These are phyloP conservation scores for Diploscapter pachys DNA, from an alignment of 1,140 invertebrate genomes.

Conservation along the genomic window DNA sequence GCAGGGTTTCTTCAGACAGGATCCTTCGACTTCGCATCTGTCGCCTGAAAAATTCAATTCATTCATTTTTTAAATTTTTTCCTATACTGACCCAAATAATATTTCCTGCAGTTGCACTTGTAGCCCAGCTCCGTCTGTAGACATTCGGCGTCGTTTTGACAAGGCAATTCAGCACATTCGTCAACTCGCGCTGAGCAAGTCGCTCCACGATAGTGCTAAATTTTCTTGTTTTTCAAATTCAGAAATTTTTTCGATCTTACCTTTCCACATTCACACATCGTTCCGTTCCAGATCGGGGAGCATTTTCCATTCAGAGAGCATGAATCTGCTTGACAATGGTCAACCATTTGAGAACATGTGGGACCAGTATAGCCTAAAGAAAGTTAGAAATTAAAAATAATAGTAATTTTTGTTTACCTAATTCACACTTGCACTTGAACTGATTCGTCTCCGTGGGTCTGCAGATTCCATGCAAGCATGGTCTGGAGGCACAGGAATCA, in stretches of 20 bases:
- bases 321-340: slow-evolving; percentile 17
- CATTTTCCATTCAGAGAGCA: slow-evolving; percentile 43
- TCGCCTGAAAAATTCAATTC: slow-evolving; percentile 38
- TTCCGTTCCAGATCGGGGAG: slow-evolving; percentile 36
- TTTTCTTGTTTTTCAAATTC: no score
- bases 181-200: slow-evolving; percentile 41
- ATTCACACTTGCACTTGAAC: slow-evolving; percentile 27
- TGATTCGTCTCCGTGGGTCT: slow-evolving; percentile 11
- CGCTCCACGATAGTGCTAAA: no score
- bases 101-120: slow-evolving; percentile 44
- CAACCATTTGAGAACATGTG: slow-evolving; percentile 18
- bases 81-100: slow-evolving; percentile 39
- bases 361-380: slow-evolving; percentile 24
- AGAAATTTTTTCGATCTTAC: slow-evolving; percentile 41
- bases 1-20: slow-evolving; percentile 46
- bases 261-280: slow-evolving; percentile 38
- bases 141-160: slow-evolving; percentile 48
- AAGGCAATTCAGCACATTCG: slow-evolving; percentile 45
- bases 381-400: slow-evolving; percentile 24
- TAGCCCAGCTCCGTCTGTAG: slow-evolving; percentile 32
- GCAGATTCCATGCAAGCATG: slow-evolving; percentile 22
- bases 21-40: slow-evolving; percentile 46
- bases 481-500: slow-evolving; percentile 4
- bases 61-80: slow-evolving; percentile 3
- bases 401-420: slow-evolving; percentile 18